phyloP scores from a whole-genome alignment of 2,888 invertebrate genomes.

The Anagyrus pseudococci region DNA sequence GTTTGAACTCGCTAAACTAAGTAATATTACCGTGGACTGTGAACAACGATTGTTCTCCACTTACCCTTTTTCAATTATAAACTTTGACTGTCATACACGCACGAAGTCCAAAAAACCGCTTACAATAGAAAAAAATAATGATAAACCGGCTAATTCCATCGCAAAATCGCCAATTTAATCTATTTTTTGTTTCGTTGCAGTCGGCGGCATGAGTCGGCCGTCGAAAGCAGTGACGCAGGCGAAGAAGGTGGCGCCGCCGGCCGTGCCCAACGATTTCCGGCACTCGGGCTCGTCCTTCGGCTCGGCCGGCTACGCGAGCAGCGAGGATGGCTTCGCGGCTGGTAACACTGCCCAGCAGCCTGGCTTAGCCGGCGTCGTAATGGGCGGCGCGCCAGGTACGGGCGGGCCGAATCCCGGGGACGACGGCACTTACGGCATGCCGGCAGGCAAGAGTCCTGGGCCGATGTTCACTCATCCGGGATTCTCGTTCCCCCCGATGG shows the following conservation, averaged over 20 bases:
- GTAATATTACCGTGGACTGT: too few relatives aligned
- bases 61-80: too few relatives aligned
- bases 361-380: neutral
- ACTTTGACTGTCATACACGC: too few relatives aligned
- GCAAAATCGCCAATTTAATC: too few relatives aligned
- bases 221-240: conserved; percentile 83
- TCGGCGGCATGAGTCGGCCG: conserved; percentile 90
- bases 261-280: conserved; percentile 82
- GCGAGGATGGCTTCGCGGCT: conserved; percentile 69
- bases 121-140: too few relatives aligned
- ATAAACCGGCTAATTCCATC: too few relatives aligned
- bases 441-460: conserved; percentile 71
- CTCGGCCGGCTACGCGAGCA: conserved; percentile 78
- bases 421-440: conserved; percentile 63
- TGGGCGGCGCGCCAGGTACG: neutral
- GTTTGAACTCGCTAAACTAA: too few relatives aligned
- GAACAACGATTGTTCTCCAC: too few relatives aligned
- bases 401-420: conserved; percentile 34
- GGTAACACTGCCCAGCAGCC: conserved; percentile 41
- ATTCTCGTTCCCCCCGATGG: conserved; percentile 76
- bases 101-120: too few relatives aligned
- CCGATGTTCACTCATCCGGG: conserved; percentile 72
- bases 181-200: conserved; percentile 66
- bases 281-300: conserved; percentile 84
- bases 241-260: conserved; percentile 90